phyloP scores from a whole-genome alignment of 1,140 invertebrate species.

The Armadillidium nasatum region DNA sequence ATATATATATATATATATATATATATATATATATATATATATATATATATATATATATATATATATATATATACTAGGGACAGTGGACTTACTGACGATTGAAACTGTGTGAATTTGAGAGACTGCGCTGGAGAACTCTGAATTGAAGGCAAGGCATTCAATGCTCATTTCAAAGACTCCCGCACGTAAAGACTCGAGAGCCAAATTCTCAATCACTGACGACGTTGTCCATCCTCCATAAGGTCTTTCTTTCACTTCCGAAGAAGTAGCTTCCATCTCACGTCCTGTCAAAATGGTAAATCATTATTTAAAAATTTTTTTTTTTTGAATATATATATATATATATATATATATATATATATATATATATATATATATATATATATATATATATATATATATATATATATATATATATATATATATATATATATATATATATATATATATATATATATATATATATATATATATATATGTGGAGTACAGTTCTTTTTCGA shows the following conservation, averaged over 20 bases:
- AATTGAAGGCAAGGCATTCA: background rate
- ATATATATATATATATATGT: background rate
- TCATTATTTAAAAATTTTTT: too few relatives aligned
- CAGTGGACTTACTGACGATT: background rate
- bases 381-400: conserved; percentile 8
- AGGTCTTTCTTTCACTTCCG: background rate
- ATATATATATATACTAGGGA: background rate
- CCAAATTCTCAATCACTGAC: background rate
- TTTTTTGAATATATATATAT: too few relatives aligned
- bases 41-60: conserved; percentile 15
- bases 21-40: background rate
- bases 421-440: conserved; percentile 1
- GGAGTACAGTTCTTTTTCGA: too few relatives aligned
- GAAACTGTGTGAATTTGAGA: conserved; percentile 1
- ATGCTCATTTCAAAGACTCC: background rate
- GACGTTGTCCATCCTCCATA: background rate
- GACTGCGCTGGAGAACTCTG: background rate
- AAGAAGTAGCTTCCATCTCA: background rate
- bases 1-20: conserved; percentile 7
- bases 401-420: conserved; percentile 14
- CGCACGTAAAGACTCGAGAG: background rate
- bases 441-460: conserved; percentile 14
- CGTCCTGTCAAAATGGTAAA: background rate
- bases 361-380: background rate
- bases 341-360: too few relatives aligned